phyloP scores from a whole-genome alignment of 2,797 vertebrate genomes.

The Alca torda region DNA sequence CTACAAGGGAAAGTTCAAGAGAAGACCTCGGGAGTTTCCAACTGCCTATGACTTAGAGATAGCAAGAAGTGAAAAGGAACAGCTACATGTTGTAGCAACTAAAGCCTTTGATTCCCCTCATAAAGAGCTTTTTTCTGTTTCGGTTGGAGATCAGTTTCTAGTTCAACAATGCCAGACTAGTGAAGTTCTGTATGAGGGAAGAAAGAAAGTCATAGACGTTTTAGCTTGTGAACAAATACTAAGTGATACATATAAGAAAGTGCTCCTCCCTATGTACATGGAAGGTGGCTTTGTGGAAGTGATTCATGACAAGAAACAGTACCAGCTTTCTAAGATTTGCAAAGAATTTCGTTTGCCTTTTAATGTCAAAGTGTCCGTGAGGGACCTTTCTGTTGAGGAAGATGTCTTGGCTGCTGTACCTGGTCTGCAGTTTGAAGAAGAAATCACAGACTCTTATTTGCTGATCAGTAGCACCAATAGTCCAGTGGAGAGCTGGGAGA shows the following conservation, averaged over 20 bases:
- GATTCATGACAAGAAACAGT: conserved; percentile 83
- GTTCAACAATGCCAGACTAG: conserved; percentile 73
- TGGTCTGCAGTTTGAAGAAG: conserved; percentile 82
- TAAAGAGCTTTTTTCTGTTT: conserved; percentile 77
- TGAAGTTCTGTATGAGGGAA: conserved; percentile 67
- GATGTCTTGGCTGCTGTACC: conserved; percentile 80
- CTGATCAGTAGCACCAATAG: conserved; percentile 75
- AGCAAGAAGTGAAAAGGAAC: conserved; percentile 77
- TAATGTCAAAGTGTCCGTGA: conserved; percentile 84
- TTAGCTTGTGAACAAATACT: conserved; percentile 81
- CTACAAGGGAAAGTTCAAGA: conserved; percentile 86
- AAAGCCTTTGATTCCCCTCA: conserved; percentile 76
- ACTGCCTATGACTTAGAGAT: conserved; percentile 84
- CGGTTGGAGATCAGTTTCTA: conserved; percentile 83
- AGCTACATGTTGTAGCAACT: conserved; percentile 84
- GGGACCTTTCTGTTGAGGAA: conserved; percentile 81
- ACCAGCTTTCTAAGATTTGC: conserved; percentile 80
- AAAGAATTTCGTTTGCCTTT: conserved; percentile 81
- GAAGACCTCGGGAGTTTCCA: conserved; percentile 82
- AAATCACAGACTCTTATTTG: conserved; percentile 83
- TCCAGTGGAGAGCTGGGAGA: conserved; percentile 78
- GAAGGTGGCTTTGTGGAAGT: conserved; percentile 87
- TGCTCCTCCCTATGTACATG: conserved; percentile 80
- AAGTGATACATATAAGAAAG: conserved; percentile 61
- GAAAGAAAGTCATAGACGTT: conserved; percentile 60